Evolutionary conservation across 2,888 invertebrate species (phyloP).

Genomic region (Lepidochrysops patricia): DNA sequence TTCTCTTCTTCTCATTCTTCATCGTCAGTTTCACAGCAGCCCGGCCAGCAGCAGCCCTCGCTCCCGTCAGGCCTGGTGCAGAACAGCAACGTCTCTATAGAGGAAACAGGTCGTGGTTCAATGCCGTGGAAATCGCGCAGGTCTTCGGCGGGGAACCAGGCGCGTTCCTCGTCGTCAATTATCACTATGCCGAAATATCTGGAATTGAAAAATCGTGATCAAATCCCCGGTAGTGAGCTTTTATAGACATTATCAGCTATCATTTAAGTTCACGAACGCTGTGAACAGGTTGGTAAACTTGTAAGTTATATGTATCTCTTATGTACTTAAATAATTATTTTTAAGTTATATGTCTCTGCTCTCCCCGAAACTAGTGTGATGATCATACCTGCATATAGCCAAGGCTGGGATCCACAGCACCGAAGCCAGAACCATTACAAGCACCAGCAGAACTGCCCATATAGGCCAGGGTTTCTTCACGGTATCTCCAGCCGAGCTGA

Average conservation of each 20-base stretch:
- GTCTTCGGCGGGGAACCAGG: constrained; percentile 94
- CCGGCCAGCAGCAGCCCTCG: constrained; percentile 86
- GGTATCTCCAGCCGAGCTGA: constrained; percentile 80
- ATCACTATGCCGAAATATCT: constrained; percentile 86
- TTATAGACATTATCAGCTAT: no score
- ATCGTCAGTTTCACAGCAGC: constrained; percentile 67
- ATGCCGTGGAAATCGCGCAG: constrained; percentile 92
- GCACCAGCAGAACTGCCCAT: constrained; percentile 86
- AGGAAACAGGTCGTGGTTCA: constrained; percentile 81
- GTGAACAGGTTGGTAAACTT: neutral
- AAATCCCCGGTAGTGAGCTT: no score
- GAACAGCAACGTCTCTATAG: constrained; percentile 85
- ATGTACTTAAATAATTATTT: no score
- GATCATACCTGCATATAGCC: constrained; percentile 82
- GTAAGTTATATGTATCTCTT: no score
- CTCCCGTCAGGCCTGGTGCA: constrained; percentile 89
- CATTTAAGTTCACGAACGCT: neutral
- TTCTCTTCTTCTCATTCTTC: constrained; percentile 62
- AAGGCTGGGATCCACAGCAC: constrained; percentile 91
- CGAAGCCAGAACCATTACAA: constrained; percentile 83
- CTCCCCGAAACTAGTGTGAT: no score
- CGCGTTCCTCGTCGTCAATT: constrained; percentile 91
- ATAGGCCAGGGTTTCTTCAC: constrained; percentile 88
- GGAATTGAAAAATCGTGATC: constrained; percentile 27
- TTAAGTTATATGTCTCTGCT: no score